These are phyloP conservation scores for Adrianichthys oophorus DNA, from an alignment of 2,797 vertebrate species.

Conservation along the genomic window DNA sequence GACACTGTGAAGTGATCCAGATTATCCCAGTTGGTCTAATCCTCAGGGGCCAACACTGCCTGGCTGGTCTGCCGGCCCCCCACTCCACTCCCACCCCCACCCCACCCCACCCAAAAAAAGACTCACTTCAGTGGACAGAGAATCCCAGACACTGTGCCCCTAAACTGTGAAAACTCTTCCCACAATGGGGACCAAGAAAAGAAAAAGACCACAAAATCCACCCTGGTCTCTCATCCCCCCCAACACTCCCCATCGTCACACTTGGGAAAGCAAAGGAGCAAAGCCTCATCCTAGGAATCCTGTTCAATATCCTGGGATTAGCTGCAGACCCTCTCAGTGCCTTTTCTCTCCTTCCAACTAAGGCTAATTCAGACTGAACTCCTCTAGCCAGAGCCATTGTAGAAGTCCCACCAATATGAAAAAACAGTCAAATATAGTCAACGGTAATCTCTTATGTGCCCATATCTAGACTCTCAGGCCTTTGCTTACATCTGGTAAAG, in stretches of 20 bases:
- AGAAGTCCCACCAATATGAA: constrained; percentile 57
- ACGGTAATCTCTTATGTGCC: constrained; percentile 80
- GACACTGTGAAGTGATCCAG: constrained; percentile 80
- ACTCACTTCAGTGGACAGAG: constrained; percentile 81
- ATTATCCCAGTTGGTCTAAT: constrained; percentile 83
- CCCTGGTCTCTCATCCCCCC: constrained; percentile 43
- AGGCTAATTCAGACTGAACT: constrained; percentile 73
- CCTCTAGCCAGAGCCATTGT: constrained; percentile 66
- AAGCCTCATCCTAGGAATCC: constrained; percentile 80
- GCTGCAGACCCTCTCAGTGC: constrained; percentile 65
- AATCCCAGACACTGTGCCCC: constrained; percentile 76
- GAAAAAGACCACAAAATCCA: constrained; percentile 68
- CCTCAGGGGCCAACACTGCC: constrained; percentile 66
- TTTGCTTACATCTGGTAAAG: constrained; percentile 44
- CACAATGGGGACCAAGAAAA: constrained; percentile 74
- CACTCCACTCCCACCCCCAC: not conserved
- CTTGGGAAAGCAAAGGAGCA: constrained; percentile 81
- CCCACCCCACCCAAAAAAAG: constrained; percentile 46
- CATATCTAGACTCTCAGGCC: constrained; percentile 61
- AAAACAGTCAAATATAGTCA: constrained; percentile 80
- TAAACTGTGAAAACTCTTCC: constrained; percentile 83
- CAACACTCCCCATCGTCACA: constrained; percentile 73
- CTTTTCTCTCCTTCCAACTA: constrained; percentile 71
- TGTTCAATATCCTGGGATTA: constrained; percentile 84
- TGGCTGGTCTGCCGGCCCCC: constrained; percentile 15